These are phyloP conservation scores for Myripristis murdjan DNA, from an alignment of 2,797 vertebrate genomes.

Conservation along the genomic window DNA sequence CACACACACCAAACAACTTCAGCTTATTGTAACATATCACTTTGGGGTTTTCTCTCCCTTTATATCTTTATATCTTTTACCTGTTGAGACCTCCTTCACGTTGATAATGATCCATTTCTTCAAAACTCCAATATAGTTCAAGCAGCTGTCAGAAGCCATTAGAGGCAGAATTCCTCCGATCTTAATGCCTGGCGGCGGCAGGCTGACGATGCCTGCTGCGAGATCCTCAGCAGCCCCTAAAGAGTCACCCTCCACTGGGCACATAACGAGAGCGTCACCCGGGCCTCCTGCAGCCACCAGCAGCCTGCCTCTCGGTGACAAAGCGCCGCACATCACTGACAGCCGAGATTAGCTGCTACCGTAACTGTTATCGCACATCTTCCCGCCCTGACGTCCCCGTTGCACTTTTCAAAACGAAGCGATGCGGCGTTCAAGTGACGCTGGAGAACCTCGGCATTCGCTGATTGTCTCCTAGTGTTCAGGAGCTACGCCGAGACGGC, in stretches of 20 bases:
- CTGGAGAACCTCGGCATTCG: background rate
- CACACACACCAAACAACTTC: background rate
- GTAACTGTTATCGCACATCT: conserved; percentile 44
- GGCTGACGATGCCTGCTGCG: conserved; percentile 45
- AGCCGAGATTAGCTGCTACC: conserved; percentile 45
- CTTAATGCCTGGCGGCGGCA: conserved; percentile 40
- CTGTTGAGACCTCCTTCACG: conserved; percentile 32
- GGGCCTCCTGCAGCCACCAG: conserved; percentile 18
- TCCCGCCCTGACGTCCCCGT: conserved; percentile 1
- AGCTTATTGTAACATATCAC: background rate
- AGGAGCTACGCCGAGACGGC: background rate
- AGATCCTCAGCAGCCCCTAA: conserved; percentile 42
- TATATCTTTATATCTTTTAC: conserved; percentile 2
- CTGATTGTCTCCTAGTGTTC: fast-evolving
- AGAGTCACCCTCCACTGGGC: conserved; percentile 62
- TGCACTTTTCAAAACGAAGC: conserved; percentile 6
- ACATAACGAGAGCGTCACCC: conserved; percentile 49
- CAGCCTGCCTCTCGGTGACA: conserved; percentile 32
- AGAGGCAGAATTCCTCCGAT: conserved; percentile 30
- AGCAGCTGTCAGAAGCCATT: conserved; percentile 65
- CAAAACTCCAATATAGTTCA: conserved; percentile 27
- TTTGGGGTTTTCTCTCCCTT: background rate
- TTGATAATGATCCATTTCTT: conserved; percentile 30
- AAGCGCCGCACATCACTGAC: conserved; percentile 39
- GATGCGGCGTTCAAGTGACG: background rate